Base-by-base conservation (phyloP, 2,797 vertebrate genomes). In the Kryptopterus vitreolus region DNA sequence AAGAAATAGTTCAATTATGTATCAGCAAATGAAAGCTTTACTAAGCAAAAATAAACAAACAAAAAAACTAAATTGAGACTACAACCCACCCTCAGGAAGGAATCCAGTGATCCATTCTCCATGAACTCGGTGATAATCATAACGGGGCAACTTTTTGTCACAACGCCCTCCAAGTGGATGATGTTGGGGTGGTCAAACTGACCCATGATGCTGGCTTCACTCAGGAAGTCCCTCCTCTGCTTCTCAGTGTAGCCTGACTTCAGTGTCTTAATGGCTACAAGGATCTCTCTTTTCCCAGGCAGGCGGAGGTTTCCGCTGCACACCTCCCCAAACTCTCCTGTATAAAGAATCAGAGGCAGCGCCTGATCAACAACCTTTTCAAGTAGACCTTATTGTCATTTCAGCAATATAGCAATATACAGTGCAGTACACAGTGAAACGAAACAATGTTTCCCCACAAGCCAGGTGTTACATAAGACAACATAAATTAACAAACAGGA, bases 121-220 rank as follows among this genome's bases (percentile, higher is more conserved):
- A 96, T 96, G 90, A 96, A 96, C 88, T 96, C 96, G 0, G 96
- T 96, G 82, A 96, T 92, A 85, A 96, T 96, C 95, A 96, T 96
- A 72, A 96, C 95, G 0, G 96, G 95, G 0, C 92, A 91, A 87
- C 94, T 96, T 89, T 96, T 96, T 86, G 95, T 96, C 86, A 96
- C 95, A 7, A 96, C 96, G 0, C 96, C 96, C 74, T 96, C 96
- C 85, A 96, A 89, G 82, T 94, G 95, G 88, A 96, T 96, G 88
- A 96, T 95, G 0, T 96, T 96, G 85, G 96, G 96, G 79, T 96
- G 96, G 85, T 96, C 95, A 0, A 96, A 96, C 90, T 96, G 96
- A 3, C 92, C 96, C 96, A 96, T 96, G 89, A 96, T 96, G 91
- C 95, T 95, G 79, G 96, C 96, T 86, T 96, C 96, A 0, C 95